Percentiles rank a stretch among this genome's conserved stretches.
These are phyloP conservation scores for Diabrotica virgifera DNA, from an alignment of 1,140 invertebrate genomes.

Conservation along the genomic window DNA sequence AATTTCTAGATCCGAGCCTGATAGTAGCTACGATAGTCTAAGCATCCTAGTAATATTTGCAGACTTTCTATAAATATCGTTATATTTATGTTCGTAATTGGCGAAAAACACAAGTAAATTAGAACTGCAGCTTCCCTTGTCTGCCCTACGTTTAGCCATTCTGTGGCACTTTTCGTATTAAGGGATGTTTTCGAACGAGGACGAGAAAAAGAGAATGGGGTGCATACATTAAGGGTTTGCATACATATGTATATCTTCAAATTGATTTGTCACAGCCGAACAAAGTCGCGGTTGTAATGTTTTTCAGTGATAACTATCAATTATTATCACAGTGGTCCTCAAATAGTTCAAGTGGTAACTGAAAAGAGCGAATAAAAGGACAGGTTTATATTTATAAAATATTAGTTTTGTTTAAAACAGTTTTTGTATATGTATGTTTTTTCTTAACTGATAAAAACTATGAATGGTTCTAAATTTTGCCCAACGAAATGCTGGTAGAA, in stretches of 20 bases:
- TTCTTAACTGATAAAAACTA: too few species aligned
- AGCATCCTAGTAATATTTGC: too few species aligned
- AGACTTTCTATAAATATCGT: background rate
- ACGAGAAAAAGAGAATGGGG: constrained; percentile 33
- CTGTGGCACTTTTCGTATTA: constrained; percentile 42
- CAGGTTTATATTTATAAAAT: too few species aligned
- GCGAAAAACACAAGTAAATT: constrained; percentile 4
- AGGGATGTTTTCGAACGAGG: constrained; percentile 40
- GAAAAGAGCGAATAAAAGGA: too few species aligned
- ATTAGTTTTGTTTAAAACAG: too few species aligned
- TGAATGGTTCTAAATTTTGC: too few species aligned
- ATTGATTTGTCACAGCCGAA: constrained; percentile 50
- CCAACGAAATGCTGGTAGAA: too few species aligned
- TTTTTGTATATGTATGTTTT: too few species aligned
- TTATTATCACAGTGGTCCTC: constrained; percentile 26
- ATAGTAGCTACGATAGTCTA: too few species aligned
- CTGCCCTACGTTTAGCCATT: constrained; percentile 23
- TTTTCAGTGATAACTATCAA: constrained; percentile 47
- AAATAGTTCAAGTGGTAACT: constrained; percentile 6
- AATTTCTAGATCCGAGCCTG: too few species aligned
- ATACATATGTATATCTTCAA: constrained; percentile 51
- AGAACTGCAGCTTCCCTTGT: background rate
- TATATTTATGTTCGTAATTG: constrained; percentile 14
- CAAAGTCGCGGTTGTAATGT: constrained; percentile 43
- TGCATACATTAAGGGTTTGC: constrained; percentile 46